A percentile compares a stretch with the other conserved stretches of the same genome.
These are phyloP conservation scores for Apis mellifera DNA, from an alignment of 1,140 invertebrate species.

Conservation along the genomic window Amel_HAv3.1 CM009931.2:1224001-1224500, in stretches of 20 bases:
- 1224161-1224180: constrained; percentile 72
- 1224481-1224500: too few species aligned
- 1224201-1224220: constrained; percentile 50
- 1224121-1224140: constrained; percentile 60
- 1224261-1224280: constrained; percentile 28
- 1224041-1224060: background rate
- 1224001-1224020: background rate
- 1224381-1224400: too few species aligned
- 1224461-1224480: too few species aligned
- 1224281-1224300: background rate
- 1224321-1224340: too few species aligned
- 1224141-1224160: constrained; percentile 68
- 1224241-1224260: constrained; percentile 46
- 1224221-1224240: constrained; percentile 52
- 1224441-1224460: too few species aligned
- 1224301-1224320: too few species aligned
- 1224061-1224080: constrained; percentile 21
- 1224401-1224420: too few species aligned
- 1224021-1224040: background rate
- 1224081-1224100: constrained; percentile 43
- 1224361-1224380: too few species aligned
- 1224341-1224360: too few species aligned
- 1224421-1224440: too few species aligned
- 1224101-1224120: constrained; percentile 42
- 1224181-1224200: constrained; percentile 53